Base-by-base conservation (phyloP, 2,888 invertebrate genomes). In the Rhimphoctona megacephalus region DNA sequence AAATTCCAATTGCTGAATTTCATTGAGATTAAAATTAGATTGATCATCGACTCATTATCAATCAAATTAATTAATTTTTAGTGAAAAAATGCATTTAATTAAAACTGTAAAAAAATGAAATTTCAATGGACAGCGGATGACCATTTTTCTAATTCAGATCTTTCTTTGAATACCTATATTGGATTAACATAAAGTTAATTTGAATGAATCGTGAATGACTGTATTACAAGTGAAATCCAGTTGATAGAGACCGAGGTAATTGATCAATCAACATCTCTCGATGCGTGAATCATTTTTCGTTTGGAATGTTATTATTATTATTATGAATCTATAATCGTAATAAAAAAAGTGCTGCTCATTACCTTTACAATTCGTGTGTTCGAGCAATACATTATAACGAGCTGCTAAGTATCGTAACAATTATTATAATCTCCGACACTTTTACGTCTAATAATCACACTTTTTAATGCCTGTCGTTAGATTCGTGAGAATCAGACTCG, bases 401-500 rank as follows among this genome's bases (percentile, higher is more conserved):
- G 30, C 49, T 73, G 67, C 64, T 52, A 61, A 43, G 30, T 79
- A 79, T 43, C 43, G 22, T 25, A 61, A 39, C 69, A 61, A 84
- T 80, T 69, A 80, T 74, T 79, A 49, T 49, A 67, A 72, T 57
- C 25, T 46, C 54, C 14, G 76, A 76, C 64, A 39, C 43, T 19
- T 43, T 46, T 70, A n/a, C 25, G 22, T 70, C 49, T 69, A 74
- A 49, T 80, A 80, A 76, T 85, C 36, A 64, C 57, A 52, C 52
- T 49, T 39, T 69, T 70, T 67, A 66, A 77, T 72, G 33, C 70
- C 39, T 14, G 57, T 84, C 57, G 72, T 74, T 54, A 33, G 76
- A 57, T 54, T 64, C 52, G 64, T 30, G 70, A 33, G 30, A 64
- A 43, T 43, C 43, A 43, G 14, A 11, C 43, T 43, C 43, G 14